A percentile compares a stretch with the other conserved stretches of the same genome.
Conservation (phyloP, 1,140 invertebrate genomes). For the Zelostemma sp. region DNA sequence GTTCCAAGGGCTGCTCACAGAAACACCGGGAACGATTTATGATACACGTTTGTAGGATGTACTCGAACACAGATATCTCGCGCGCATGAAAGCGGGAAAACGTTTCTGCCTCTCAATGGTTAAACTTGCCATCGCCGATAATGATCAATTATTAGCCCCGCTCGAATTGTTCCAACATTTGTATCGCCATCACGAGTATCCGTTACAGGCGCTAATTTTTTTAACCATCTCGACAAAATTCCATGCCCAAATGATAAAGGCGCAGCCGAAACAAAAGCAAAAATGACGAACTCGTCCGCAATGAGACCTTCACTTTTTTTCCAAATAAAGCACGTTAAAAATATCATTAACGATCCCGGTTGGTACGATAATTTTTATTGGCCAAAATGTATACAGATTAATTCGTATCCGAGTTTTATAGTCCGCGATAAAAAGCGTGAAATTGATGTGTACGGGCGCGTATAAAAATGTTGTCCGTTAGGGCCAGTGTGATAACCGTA, state of each 20-base stretch:
- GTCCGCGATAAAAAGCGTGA: background rate
- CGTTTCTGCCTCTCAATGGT: slow-evolving; percentile 28
- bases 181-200: too few relatives aligned
- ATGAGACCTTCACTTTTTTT: too few relatives aligned
- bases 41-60: slow-evolving; percentile 40
- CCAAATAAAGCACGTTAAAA: too few relatives aligned
- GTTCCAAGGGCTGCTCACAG: slow-evolving; percentile 45
- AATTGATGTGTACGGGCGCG: background rate
- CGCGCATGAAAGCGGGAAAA: slow-evolving; percentile 36
- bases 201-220: too few relatives aligned
- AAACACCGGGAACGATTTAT: slow-evolving; percentile 44
- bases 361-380: background rate
- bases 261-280: too few relatives aligned
- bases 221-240: too few relatives aligned
- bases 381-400: background rate
- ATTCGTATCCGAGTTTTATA: background rate
- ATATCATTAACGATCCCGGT: too few relatives aligned
- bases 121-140: slow-evolving; percentile 36
- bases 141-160: slow-evolving; percentile 39
- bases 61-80: slow-evolving; percentile 27
- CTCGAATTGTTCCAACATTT: slow-evolving; percentile 23
- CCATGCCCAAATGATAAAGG: too few relatives aligned
- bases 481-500: background rate
- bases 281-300: too few relatives aligned
- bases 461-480: background rate